Percentiles rank a stretch among this genome's conserved stretches.
Evolutionary conservation across 2,797 vertebrate genomes (phyloP).

Genomic region (Microcaecilia unicolor): DNA sequence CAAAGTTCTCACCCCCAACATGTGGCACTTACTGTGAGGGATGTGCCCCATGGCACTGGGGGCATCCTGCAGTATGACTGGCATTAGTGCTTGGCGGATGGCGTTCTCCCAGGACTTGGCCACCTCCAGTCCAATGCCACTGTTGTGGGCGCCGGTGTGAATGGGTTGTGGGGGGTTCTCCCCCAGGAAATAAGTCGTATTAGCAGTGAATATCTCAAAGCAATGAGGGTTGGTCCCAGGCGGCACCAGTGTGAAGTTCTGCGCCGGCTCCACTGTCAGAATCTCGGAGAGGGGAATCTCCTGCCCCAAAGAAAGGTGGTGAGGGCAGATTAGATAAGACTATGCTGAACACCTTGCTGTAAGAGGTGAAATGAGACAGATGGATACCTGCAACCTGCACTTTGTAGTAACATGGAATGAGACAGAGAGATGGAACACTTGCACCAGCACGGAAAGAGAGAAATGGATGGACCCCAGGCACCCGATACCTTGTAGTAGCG

Average conservation of each 20-base stretch:
- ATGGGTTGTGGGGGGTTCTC: slow-evolving; percentile 57
- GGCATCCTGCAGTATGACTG: slow-evolving; percentile 54
- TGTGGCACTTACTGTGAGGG: slow-evolving; percentile 24
- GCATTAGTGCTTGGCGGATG: slow-evolving; percentile 85
- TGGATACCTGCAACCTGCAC: too few relatives aligned
- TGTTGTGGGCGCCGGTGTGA: slow-evolving; percentile 51
- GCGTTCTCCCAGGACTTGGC: slow-evolving; percentile 74
- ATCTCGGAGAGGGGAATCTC: slow-evolving; percentile 85
- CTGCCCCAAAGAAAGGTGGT: slow-evolving; percentile 30
- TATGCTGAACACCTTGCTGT: too few relatives aligned
- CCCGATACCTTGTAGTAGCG: slow-evolving; percentile 87
- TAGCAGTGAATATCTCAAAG: slow-evolving; percentile 80
- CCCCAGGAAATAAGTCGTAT: slow-evolving; percentile 77
- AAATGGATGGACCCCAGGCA: too few relatives aligned
- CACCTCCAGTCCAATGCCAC: slow-evolving; percentile 65
- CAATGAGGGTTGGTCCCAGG: slow-evolving; percentile 75
- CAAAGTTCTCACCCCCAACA: neutral
- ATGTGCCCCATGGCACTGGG: slow-evolving; percentile 17
- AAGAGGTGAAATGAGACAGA: too few relatives aligned
- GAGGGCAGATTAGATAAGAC: too few relatives aligned
- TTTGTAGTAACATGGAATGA: neutral
- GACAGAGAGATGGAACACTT: neutral
- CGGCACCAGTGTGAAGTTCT: slow-evolving; percentile 63
- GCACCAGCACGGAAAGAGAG: neutral
- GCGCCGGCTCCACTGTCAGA: slow-evolving; percentile 63